Conservation (phyloP, 2,888 invertebrate species). For the Marasmarcha lunaedactyla region DNA sequence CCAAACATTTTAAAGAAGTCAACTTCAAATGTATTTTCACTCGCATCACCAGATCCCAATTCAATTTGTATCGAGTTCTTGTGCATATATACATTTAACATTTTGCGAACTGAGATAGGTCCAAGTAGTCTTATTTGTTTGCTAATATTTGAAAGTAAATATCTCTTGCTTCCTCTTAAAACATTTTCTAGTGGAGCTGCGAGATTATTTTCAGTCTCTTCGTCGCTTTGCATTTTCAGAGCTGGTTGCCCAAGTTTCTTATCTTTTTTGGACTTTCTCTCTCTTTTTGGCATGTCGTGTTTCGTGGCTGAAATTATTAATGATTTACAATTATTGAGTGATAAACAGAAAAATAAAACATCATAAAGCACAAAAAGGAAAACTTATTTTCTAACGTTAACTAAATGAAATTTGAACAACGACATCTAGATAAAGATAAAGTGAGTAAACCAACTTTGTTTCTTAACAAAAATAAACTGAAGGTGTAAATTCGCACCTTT, state of each 20-base stretch:
- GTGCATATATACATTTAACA: slow-evolving; percentile 26
- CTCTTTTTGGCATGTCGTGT: slow-evolving; percentile 19
- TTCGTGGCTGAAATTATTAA: slow-evolving; percentile 22
- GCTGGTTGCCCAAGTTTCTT: slow-evolving; percentile 12
- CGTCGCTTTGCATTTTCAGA: slow-evolving; percentile 5
- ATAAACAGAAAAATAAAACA: no score
- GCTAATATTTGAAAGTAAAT: slow-evolving; percentile 29
- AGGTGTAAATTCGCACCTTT: no score
- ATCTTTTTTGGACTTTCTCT: slow-evolving; percentile 15
- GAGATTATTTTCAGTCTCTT: neutral
- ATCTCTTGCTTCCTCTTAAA: slow-evolving; percentile 15
- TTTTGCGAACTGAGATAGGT: slow-evolving; percentile 18
- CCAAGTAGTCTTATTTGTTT: slow-evolving; percentile 21
- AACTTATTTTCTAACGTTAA: no score
- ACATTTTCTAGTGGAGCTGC: neutral
- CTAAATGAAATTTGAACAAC: no score
- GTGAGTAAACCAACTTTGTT: no score
- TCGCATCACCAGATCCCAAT: neutral
- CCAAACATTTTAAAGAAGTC: slow-evolving; percentile 45
- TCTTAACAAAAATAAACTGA: no score
- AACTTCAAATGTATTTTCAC: slow-evolving; percentile 15
- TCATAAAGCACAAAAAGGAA: no score
- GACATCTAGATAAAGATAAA: no score
- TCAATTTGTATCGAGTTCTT: neutral
- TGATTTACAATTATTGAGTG: no score